Evolutionary conservation across 1,140 invertebrate genomes (phyloP), one percentile per base, ranked within the genome.

Genomic region (Zaprionus davidi): DNA sequence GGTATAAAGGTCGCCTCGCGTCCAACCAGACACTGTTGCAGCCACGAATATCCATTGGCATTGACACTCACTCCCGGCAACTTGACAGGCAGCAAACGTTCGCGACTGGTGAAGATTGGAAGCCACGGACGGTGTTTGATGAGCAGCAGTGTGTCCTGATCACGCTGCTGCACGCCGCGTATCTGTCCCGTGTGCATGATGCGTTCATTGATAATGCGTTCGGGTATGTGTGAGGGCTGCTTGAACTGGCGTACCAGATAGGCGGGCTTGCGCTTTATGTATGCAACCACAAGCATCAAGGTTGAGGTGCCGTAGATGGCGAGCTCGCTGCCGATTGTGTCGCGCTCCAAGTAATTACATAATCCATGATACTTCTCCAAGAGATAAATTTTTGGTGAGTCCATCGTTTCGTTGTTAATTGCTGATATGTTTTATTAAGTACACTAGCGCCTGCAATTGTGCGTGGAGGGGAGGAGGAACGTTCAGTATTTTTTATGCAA

Each of bases 221-320:
- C 91, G 11, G 91, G 91, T 74, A 92, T 92, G 60, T 92, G 91
- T 0, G 90, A 88, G 12, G 91, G 91, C 53, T 92, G 87, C 74
- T 92, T 92, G 53, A 92, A 92, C 70, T 91, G 91, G 38, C 91
- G 90, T 51, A 92, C 86, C 51, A 92, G 58, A 67, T 92, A 92
- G 22, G 91, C 79, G 5, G 91, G 91, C 55, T 92, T 90, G n/a
- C 91, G 78, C 51, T 92, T 92, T n/a, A 71, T 82, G 44, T 86
- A 92, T 9, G 91, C 91, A 38, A 92, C 79, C 13, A 87, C 53
- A 28, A 92, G 71, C 83, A 92, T 85, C 36, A 92, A 13, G 1
- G 79, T 74, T 1, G 91, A 88, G 7, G 87, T 91, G 38, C 91
- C 87, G 28, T 92, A 92, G 34, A 92, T 92, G 24, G 59, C 74